A percentile compares a stretch with the other conserved stretches of the same genome.
phyloP scores from a whole-genome alignment of 1,140 invertebrate species.

The Glossosoma conforme region DNA sequence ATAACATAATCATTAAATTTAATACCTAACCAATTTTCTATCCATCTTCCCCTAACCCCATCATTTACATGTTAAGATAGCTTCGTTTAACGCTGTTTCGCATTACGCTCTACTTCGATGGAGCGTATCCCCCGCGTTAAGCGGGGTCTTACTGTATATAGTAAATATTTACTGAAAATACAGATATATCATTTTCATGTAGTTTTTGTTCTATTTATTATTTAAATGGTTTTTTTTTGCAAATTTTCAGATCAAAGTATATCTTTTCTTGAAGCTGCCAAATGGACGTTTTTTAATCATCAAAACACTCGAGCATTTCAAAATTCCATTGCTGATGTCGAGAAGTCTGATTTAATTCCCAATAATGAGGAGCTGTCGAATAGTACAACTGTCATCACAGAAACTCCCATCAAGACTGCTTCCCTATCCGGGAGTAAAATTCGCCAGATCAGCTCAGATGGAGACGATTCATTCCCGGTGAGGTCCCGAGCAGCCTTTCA shows the following conservation, averaged over 20 bases:
- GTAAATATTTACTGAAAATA: background rate
- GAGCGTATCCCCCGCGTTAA: too few relatives aligned
- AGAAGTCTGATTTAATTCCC: too few relatives aligned
- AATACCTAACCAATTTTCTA: too few relatives aligned
- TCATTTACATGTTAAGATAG: too few relatives aligned
- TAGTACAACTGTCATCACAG: background rate
- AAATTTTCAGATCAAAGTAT: constrained; percentile 23
- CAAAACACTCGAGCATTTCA: constrained; percentile 17
- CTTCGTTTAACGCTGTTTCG: too few relatives aligned
- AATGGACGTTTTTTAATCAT: constrained; percentile 26
- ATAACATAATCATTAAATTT: too few relatives aligned
- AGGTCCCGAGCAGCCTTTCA: constrained; percentile 42
- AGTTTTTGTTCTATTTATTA: background rate
- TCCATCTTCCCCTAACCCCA: too few relatives aligned
- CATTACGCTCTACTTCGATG: too few relatives aligned
- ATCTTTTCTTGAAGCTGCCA: constrained; percentile 15
- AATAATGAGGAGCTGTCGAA: too few relatives aligned
- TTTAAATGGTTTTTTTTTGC: too few relatives aligned
- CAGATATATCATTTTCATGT: background rate
- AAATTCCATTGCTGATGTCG: background rate
- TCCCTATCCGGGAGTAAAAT: background rate
- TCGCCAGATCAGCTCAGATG: background rate
- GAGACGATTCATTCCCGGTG: constrained; percentile 28
- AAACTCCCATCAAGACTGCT: background rate
- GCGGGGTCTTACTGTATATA: too few relatives aligned